Conservation (phyloP, 2,888 invertebrate genomes). For the Troglohyphantes excavatus region DNA sequence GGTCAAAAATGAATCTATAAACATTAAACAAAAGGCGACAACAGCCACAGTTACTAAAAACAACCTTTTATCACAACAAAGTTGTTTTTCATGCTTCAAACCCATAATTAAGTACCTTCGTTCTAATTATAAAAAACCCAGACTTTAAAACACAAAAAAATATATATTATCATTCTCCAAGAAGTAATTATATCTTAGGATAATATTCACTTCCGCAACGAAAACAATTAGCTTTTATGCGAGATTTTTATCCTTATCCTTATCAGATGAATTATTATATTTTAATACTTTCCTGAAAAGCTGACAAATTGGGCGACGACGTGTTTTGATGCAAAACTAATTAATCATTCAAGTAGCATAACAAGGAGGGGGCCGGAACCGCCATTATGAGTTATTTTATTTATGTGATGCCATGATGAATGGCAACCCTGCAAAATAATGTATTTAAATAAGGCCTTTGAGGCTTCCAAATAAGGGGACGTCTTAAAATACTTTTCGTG, state of each 20-base stretch:
- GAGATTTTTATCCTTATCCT: not conserved
- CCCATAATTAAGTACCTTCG: not conserved
- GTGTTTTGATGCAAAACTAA: conserved; percentile 9
- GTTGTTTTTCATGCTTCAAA: not conserved
- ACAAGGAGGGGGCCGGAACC: not conserved
- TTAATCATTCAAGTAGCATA: not conserved
- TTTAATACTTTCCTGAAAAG: not conserved
- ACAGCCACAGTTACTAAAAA: too few species aligned
- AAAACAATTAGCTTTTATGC: not conserved
- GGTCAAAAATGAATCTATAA: too few species aligned
- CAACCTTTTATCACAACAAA: too few species aligned
- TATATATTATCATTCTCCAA: not conserved
- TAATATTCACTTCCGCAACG: not conserved
- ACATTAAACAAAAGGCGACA: too few species aligned
- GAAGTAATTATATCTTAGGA: not conserved
- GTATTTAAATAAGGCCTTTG: not conserved
- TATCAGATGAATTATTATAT: conserved; percentile 1
- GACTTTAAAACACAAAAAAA: not conserved
- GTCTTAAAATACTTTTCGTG: not conserved
- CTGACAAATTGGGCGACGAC: not conserved
- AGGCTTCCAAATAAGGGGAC: not conserved
- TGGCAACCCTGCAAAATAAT: not conserved
- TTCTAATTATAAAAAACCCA: not conserved
- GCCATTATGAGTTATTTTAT: not conserved
- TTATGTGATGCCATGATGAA: not conserved